Percentiles rank a stretch among this genome's conserved stretches.
Evolutionary conservation across 2,888 invertebrate genomes (phyloP).

Genomic region (Caenorhabditis wallacei): DNA sequence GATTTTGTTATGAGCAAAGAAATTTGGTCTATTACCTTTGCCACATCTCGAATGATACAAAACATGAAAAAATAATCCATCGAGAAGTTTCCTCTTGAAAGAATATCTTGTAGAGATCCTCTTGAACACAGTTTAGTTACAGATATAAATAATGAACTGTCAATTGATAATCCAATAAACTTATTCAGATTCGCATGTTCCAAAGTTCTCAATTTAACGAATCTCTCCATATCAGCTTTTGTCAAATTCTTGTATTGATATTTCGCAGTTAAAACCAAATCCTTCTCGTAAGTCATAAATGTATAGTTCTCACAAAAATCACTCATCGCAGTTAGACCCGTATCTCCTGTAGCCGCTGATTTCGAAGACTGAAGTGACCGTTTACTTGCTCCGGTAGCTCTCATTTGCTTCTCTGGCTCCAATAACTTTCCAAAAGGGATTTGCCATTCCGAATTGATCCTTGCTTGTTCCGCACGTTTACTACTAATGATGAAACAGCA

Average conservation of each 20-base stretch:
- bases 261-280: conserved; percentile 64
- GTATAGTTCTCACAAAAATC: conserved; percentile 54
- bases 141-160: conserved; percentile 72
- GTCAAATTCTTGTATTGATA: conserved; percentile 38
- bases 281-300: conserved; percentile 59
- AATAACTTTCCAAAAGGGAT: conserved; percentile 49
- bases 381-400: neutral
- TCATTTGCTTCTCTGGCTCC: conserved; percentile 36
- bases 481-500: conserved; percentile 34
- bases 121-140: conserved; percentile 78
- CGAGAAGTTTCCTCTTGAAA: conserved; percentile 69
- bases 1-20: neutral
- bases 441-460: conserved; percentile 69
- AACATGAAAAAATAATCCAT: conserved; percentile 76
- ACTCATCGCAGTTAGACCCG: conserved; percentile 17
- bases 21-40: conserved; percentile 22
- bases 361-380: conserved; percentile 25
- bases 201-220: conserved; percentile 49
- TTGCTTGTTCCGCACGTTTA: conserved; percentile 54
- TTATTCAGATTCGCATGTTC: conserved; percentile 71
- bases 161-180: conserved; percentile 79
- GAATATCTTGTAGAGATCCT: conserved; percentile 68
- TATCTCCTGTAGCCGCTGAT: conserved; percentile 4
- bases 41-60: conserved; percentile 73
- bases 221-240: conserved; percentile 52